Base-by-base conservation (phyloP, 2,113 vertebrate species). In the Lichenostomus cassidix region DNA sequence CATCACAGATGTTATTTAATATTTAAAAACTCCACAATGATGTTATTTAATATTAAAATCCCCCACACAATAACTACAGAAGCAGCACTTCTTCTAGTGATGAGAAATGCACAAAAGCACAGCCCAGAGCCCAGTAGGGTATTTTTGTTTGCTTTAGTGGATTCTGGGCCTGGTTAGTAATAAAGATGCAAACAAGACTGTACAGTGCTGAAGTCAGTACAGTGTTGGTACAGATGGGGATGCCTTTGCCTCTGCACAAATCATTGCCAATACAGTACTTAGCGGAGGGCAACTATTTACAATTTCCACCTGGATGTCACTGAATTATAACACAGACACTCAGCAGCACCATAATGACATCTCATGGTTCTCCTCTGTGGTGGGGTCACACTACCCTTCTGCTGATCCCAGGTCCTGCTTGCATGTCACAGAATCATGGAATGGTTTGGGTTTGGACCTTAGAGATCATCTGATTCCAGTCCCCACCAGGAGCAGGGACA, bases 201-300 rank as follows among this genome's bases (percentile, higher is more conserved):
- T 7, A 4, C 0, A 0, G 11, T 10, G 52, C 64, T 37, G 8
- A 53, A 39, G 7, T 5, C 39, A 39, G 39, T 39, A 39, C 39
- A 14, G 42, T 4, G 6, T 1, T 44, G 49, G 31, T 21, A 25
- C 3, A 1, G n/a, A 44, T 0, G 3, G 24, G 4, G 31, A 49
- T 24, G 6, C 10, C 37, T 84, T 78, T 23, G 14, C 9, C 47
- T 58, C 64, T 42, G 62, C 1, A 4, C 27, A 41, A 67, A 20
- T 22, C 29, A 47, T 4, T 22, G n/a, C 14, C 27, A 25, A 7
- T 1, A 17, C 0, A 1, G 15, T 1, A 2, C 19, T 85, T 21
- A 8, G 5, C 0, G 9, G 31, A 9, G 37, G 77, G 33, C 59
- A 90, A 5, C 9, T 21, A 12, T 4, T 23, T 17, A 22, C 12